Conservation (phyloP, 2,888 invertebrate species). For the Hyposoter dolosus region DNA sequence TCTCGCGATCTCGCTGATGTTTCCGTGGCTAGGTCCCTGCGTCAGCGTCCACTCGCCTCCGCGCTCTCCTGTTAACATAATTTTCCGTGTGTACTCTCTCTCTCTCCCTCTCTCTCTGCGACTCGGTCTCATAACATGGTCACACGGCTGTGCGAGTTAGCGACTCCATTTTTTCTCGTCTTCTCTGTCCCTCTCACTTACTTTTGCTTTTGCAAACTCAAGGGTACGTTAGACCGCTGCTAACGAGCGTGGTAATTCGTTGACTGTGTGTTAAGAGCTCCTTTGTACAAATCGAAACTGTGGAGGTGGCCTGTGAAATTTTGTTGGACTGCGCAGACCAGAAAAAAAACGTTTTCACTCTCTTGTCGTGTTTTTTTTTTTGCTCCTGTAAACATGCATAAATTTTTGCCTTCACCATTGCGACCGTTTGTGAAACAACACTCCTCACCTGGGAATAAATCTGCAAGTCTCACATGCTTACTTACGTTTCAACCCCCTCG, state of each 20-base stretch:
- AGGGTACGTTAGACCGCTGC: slow-evolving; percentile 69
- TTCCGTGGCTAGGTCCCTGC: slow-evolving; percentile 37
- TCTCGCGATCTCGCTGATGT: slow-evolving; percentile 15
- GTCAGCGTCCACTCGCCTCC: slow-evolving; percentile 26
- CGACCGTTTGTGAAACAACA: slow-evolving; percentile 63
- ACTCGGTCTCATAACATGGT: slow-evolving; percentile 46
- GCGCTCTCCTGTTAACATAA: slow-evolving; percentile 67
- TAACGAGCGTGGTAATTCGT: slow-evolving; percentile 72
- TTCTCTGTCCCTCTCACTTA: slow-evolving; percentile 14
- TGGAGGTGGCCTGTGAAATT: slow-evolving; percentile 48
- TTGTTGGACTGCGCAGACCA: slow-evolving; percentile 28
- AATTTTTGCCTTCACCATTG: slow-evolving; percentile 50
- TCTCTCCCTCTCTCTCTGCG: background rate
- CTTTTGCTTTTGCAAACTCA: slow-evolving; percentile 48
- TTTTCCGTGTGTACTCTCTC: slow-evolving; percentile 57
- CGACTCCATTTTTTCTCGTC: slow-evolving; percentile 52
- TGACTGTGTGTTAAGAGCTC: slow-evolving; percentile 66
- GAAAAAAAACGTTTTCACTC: background rate
- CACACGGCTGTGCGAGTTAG: slow-evolving; percentile 62
- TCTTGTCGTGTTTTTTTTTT: background rate
- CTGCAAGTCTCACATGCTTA: slow-evolving; percentile 38
- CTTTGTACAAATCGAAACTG: slow-evolving; percentile 67
- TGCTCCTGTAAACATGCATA: slow-evolving; percentile 56
- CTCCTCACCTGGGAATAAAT: slow-evolving; percentile 60
- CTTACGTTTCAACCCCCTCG: background rate